phyloP scores from a whole-genome alignment of 2,888 invertebrate genomes.

The Leptothorax acervorum region DNA sequence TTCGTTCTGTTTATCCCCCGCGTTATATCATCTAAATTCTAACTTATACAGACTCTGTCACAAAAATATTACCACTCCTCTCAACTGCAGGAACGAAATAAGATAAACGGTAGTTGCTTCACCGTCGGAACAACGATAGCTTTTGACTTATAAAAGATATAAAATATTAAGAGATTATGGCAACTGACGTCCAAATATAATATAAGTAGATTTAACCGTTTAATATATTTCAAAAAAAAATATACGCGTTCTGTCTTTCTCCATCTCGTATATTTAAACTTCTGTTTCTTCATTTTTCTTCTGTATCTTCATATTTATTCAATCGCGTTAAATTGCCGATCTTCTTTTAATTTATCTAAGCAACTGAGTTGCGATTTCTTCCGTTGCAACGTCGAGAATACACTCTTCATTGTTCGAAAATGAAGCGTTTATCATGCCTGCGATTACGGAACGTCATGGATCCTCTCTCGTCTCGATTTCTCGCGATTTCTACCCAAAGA shows the following conservation, averaged over 20 bases:
- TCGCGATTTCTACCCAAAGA: constrained; percentile 49
- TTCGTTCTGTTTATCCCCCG: constrained; percentile 21
- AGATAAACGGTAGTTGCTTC: constrained; percentile 21
- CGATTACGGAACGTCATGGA: constrained; percentile 35
- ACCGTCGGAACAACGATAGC: constrained; percentile 13
- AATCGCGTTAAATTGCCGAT: not conserved
- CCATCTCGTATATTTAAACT: not conserved
- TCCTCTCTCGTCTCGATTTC: constrained; percentile 32
- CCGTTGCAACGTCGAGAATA: constrained; percentile 10
- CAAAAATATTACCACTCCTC: constrained; percentile 45
- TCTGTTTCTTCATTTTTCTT: not conserved
- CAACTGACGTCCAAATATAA: not conserved
- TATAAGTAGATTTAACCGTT: not conserved
- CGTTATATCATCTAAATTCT: constrained; percentile 20
- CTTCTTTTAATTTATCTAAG: not conserved
- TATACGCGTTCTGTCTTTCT: not conserved
- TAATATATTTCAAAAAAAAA: not conserved
- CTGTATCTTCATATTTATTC: not conserved
- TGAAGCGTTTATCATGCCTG: constrained; percentile 44
- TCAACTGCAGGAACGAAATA: constrained; percentile 30
- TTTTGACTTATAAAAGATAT: constrained; percentile 29
- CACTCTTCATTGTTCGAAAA: constrained; percentile 16
- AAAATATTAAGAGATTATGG: not conserved
- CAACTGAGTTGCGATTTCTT: not conserved
- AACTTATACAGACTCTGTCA: constrained; percentile 20